Evolutionary conservation across 2,888 invertebrate genomes (phyloP).

Genomic region (Brachypalpus laphriformis): DNA sequence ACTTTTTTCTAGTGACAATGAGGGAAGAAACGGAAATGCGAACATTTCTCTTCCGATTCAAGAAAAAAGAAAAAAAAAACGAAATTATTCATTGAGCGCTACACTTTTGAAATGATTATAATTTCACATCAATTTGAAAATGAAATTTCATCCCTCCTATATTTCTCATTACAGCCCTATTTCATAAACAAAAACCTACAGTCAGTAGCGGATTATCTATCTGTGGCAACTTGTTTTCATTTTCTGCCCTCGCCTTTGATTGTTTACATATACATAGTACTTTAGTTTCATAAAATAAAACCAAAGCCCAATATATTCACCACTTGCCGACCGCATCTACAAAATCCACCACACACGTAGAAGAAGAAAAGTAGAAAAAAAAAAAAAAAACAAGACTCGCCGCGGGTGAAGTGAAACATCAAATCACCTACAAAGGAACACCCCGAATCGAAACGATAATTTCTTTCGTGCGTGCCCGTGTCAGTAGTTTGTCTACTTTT

Average conservation of each 20-base stretch:
- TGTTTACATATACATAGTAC: slow-evolving; percentile 31
- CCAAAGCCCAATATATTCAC: slow-evolving; percentile 9
- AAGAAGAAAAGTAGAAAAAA: not conserved
- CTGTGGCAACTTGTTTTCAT: not conserved
- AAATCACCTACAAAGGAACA: slow-evolving; percentile 58
- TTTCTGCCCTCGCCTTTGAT: not conserved
- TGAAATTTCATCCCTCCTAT: not conserved
- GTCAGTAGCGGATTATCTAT: not conserved
- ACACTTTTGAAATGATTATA: not conserved
- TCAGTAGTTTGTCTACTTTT: slow-evolving; percentile 70
- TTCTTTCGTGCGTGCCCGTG: slow-evolving; percentile 72
- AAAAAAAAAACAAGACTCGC: slow-evolving; percentile 29
- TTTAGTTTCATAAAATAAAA: slow-evolving; percentile 12
- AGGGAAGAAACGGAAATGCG: slow-evolving; percentile 10
- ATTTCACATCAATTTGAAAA: not conserved
- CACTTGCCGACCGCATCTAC: not conserved
- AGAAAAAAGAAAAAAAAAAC: not conserved
- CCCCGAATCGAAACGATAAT: slow-evolving; percentile 61
- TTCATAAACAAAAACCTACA: not conserved
- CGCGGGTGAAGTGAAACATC: slow-evolving; percentile 56
- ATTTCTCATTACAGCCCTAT: not conserved
- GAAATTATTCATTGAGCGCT: no score
- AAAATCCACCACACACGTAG: slow-evolving; percentile 29
- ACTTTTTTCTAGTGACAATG: not conserved
- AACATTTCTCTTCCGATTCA: not conserved